Conservation (phyloP, 1,140 invertebrate species). For the Cydia strobilella region DNA sequence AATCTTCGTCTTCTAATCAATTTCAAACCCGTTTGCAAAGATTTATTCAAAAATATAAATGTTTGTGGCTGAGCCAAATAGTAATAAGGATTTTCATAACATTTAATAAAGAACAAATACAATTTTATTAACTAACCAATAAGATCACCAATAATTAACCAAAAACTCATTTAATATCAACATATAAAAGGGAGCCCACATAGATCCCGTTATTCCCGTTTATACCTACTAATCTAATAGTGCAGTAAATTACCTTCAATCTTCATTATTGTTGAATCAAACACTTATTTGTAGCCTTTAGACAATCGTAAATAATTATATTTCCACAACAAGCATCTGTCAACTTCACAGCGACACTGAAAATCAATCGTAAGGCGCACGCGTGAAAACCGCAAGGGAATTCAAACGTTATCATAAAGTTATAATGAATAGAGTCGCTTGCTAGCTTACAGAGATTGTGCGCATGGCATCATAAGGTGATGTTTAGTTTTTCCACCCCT, state of each 20-base stretch:
- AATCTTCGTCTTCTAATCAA: too few species aligned
- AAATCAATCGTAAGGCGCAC: slow-evolving; percentile 68
- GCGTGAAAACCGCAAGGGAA: slow-evolving; percentile 45
- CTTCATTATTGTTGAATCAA: slow-evolving; percentile 54
- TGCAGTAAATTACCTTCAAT: slow-evolving; percentile 47
- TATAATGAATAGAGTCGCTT: slow-evolving; percentile 37
- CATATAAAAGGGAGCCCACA: too few species aligned
- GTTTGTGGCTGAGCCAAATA: too few species aligned
- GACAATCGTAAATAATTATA: slow-evolving; percentile 38
- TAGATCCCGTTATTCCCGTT: background rate
- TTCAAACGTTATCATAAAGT: slow-evolving; percentile 32
- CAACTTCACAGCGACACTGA: slow-evolving; percentile 47
- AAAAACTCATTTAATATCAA: too few species aligned
- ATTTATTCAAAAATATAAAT: too few species aligned
- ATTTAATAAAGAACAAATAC: too few species aligned
- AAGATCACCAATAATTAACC: too few species aligned
- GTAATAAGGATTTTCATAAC: too few species aligned
- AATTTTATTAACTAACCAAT: too few species aligned
- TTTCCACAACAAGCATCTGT: slow-evolving; percentile 48
- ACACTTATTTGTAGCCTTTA: slow-evolving; percentile 42
- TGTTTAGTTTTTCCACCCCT: slow-evolving; percentile 18
- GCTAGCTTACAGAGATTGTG: slow-evolving; percentile 2
- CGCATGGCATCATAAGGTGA: slow-evolving; percentile 46
- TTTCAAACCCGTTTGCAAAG: too few species aligned
- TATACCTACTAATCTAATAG: background rate